These are phyloP conservation scores for Pseudobourletiella spinata DNA, from an alignment of 1,140 invertebrate genomes.

Conservation along the genomic window DNA sequence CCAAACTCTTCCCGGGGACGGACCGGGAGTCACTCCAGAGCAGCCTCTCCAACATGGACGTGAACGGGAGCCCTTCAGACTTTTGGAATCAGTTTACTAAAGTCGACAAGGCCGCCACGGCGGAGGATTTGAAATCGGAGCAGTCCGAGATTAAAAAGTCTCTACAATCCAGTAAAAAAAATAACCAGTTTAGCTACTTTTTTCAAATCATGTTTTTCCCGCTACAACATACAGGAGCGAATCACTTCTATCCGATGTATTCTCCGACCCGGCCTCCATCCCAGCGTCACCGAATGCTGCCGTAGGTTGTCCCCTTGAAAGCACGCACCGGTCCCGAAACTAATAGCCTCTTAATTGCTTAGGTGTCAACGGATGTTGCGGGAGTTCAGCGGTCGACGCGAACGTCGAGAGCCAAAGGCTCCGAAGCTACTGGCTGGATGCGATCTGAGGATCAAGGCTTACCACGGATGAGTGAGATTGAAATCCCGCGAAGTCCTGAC, in stretches of 20 bases:
- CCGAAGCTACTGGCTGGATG: too few relatives aligned
- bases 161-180: too few relatives aligned
- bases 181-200: too few relatives aligned
- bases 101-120: background rate
- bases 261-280: background rate
- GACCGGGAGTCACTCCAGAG: background rate
- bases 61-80: background rate
- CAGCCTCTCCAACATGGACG: background rate
- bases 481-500: slow-evolving; percentile 19
- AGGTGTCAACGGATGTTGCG: too few relatives aligned
- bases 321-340: too few relatives aligned
- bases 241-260: slow-evolving; percentile 17
- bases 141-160: background rate
- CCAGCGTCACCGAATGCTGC: background rate
- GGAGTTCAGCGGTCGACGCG: too few relatives aligned
- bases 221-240: too few relatives aligned
- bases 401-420: too few relatives aligned
- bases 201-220: too few relatives aligned
- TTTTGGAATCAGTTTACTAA: background rate
- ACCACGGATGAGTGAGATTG: background rate
- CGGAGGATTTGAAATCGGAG: slow-evolving; percentile 4
- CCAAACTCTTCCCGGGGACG: background rate
- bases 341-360: too few relatives aligned
- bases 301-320: background rate
- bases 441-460: background rate